A percentile compares a stretch with the other conserved stretches of the same genome.
Conservation (phyloP, 2,113 vertebrate genomes). For the Numida meleagris region DNA sequence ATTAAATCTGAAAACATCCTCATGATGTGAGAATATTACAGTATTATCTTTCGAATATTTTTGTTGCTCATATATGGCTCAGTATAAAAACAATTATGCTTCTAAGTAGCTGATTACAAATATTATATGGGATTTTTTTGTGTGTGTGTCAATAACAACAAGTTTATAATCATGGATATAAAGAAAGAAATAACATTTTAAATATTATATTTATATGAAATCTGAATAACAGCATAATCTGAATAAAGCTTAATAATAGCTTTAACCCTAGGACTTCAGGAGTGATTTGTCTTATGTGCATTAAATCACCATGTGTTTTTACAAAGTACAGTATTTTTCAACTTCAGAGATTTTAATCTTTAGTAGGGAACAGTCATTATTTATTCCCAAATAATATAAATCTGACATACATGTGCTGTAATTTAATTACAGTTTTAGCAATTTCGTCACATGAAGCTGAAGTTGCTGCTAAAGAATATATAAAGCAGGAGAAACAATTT, state of each 20-base stretch:
- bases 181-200: not conserved
- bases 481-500: not conserved
- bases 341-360: not conserved
- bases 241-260: not conserved
- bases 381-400: not conserved
- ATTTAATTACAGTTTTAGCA: not conserved
- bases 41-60: not conserved
- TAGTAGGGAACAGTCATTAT: not conserved
- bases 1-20: not conserved
- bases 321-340: not conserved
- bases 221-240: not conserved
- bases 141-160: not conserved
- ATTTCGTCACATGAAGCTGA: not conserved
- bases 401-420: fast-evolving
- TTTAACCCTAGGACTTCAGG: not conserved
- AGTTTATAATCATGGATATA: not conserved
- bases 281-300: fast-evolving
- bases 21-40: not conserved
- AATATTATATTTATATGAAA: not conserved
- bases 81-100: not conserved
- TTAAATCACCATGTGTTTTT: not conserved
- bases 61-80: not conserved
- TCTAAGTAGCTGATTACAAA: not conserved
- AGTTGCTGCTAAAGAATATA: not conserved
- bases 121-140: not conserved